phyloP scores from a whole-genome alignment of 2,113 vertebrate species.

The Ranitomeya variabilis region DNA sequence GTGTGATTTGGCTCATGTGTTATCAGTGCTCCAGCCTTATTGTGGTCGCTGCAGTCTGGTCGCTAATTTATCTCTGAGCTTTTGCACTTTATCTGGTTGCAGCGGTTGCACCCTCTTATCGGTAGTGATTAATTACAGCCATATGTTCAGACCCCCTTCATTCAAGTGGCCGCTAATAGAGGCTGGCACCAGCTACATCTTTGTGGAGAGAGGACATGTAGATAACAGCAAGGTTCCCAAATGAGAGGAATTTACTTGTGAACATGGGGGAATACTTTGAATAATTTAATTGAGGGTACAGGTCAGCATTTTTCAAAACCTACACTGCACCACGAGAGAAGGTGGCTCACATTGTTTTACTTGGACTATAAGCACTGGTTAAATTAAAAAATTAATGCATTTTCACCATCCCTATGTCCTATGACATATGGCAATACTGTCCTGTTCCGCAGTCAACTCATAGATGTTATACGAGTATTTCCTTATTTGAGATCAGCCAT shows the following conservation, averaged over 20 bases:
- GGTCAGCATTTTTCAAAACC: background rate
- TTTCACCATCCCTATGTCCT: no score
- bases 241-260: background rate
- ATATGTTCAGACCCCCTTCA: background rate
- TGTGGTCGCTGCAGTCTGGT: background rate
- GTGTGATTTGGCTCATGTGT: background rate
- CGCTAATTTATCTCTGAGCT: background rate
- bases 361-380: background rate
- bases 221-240: slow-evolving; percentile 54
- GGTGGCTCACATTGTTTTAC: background rate
- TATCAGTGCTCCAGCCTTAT: background rate
- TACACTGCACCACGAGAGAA: background rate
- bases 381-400: no score
- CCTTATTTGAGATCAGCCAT: no score
- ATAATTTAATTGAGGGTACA: background rate
- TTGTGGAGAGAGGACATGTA: slow-evolving; percentile 25
- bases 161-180: slow-evolving; percentile 37
- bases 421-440: no score
- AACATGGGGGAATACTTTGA: background rate
- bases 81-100: slow-evolving; percentile 13
- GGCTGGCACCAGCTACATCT: slow-evolving; percentile 41
- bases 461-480: no score
- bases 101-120: slow-evolving; percentile 36
- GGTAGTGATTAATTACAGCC: slow-evolving; percentile 39
- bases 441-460: no score